These are phyloP conservation scores for Drosophila vallismaia DNA, from an alignment of 2,888 invertebrate species.

Conservation along the genomic window DNA sequence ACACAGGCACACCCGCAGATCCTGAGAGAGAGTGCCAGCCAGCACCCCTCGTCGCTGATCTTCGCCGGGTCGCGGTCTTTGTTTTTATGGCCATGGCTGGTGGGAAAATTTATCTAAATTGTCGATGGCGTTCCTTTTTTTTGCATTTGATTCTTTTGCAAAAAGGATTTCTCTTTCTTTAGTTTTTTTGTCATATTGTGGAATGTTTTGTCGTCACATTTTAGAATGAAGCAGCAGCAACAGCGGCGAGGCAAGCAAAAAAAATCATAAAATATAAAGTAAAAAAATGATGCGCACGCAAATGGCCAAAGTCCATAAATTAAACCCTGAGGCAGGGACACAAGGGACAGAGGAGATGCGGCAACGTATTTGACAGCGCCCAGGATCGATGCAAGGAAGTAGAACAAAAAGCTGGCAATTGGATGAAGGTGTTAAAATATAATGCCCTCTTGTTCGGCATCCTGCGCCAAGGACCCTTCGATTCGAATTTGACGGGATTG, in stretches of 20 bases:
- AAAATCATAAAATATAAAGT: slow-evolving; percentile 8
- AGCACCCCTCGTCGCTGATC: slow-evolving; percentile 61
- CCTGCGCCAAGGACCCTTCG: slow-evolving; percentile 34
- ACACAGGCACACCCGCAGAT: slow-evolving; percentile 12
- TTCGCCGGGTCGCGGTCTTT: slow-evolving; percentile 63
- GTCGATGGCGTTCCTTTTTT: slow-evolving; percentile 70
- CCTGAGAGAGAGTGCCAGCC: slow-evolving; percentile 12
- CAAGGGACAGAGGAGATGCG: background rate
- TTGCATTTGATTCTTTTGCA: slow-evolving; percentile 53
- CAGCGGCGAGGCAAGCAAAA: slow-evolving; percentile 11
- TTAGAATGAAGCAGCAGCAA: slow-evolving; percentile 43
- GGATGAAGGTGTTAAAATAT: slow-evolving; percentile 83
- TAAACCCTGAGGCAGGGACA: slow-evolving; percentile 58
- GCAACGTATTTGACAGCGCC: slow-evolving; percentile 57
- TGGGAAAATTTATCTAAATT: slow-evolving; percentile 83
- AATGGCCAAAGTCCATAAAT: slow-evolving; percentile 81
- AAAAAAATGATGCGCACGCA: slow-evolving; percentile 22
- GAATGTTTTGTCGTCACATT: slow-evolving; percentile 83
- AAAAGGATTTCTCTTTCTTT: slow-evolving; percentile 71
- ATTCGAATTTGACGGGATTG: slow-evolving; percentile 18
- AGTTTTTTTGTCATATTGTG: slow-evolving; percentile 79
- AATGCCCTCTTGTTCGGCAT: slow-evolving; percentile 56
- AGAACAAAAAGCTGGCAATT: slow-evolving; percentile 73
- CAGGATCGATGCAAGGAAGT: slow-evolving; percentile 63
- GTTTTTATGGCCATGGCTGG: slow-evolving; percentile 77